These are phyloP conservation scores for Bilobella aurantiaca DNA, from an alignment of 1,140 invertebrate species.

Conservation along the genomic window DNA sequence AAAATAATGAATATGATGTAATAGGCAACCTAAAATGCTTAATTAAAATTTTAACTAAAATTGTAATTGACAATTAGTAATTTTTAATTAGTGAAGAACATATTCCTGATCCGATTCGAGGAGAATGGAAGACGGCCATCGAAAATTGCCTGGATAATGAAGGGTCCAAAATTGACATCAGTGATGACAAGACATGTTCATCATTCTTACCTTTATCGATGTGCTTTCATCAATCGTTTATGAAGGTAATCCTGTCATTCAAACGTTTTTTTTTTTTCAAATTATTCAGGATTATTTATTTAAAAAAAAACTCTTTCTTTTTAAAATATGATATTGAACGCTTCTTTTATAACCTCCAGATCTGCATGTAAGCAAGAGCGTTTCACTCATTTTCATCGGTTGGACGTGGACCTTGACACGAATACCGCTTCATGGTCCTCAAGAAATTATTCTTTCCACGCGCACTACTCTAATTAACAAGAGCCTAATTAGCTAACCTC, in stretches of 20 bases:
- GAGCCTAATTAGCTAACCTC: too few relatives aligned
- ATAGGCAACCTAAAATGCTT: not conserved
- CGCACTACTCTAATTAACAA: too few relatives aligned
- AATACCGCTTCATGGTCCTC: too few relatives aligned
- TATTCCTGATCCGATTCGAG: conserved; percentile 14
- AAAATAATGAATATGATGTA: conserved; percentile 21
- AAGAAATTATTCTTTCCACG: too few relatives aligned
- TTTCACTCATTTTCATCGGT: too few relatives aligned
- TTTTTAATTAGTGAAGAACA: conserved; percentile 5
- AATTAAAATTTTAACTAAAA: not conserved
- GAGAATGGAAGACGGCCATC: conserved; percentile 9
- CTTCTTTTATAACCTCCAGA: too few relatives aligned
- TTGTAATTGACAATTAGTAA: not conserved
- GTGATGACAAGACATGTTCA: not conserved
- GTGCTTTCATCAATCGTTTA: conserved; percentile 7
- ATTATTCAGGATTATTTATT: too few relatives aligned
- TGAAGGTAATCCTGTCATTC: conserved; percentile 14
- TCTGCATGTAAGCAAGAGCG: too few relatives aligned
- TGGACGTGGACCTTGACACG: too few relatives aligned
- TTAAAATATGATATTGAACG: too few relatives aligned
- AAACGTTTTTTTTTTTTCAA: too few relatives aligned
- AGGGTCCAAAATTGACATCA: conserved; percentile 6
- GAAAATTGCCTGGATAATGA: conserved; percentile 24
- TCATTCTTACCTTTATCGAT: conserved; percentile 12
- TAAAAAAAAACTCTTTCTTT: too few relatives aligned